A percentile compares a stretch with the other conserved stretches of the same genome.
Conservation (phyloP, 2,797 vertebrate species). For the Aplochiton taeniatus region DNA sequence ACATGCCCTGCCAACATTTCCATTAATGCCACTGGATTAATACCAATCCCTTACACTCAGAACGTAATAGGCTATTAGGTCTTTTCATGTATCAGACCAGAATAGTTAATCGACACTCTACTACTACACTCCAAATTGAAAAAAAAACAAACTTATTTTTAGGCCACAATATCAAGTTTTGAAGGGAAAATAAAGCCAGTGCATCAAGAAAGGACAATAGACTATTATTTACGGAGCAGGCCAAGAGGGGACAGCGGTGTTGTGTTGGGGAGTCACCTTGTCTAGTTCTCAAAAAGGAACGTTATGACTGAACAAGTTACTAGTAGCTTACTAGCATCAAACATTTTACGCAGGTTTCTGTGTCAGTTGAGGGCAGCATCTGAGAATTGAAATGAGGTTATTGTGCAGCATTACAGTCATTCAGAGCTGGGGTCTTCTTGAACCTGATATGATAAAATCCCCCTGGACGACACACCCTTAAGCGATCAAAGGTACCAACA, state of each 20-base stretch:
- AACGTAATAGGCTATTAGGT: no score
- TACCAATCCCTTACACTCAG: no score
- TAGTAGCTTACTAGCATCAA: slow-evolving; percentile 44
- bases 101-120: no score
- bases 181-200: no score
- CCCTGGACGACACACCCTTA: slow-evolving; percentile 47
- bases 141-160: no score
- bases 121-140: no score
- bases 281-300: slow-evolving; percentile 53
- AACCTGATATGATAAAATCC: slow-evolving; percentile 48
- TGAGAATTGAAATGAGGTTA: slow-evolving; percentile 29
- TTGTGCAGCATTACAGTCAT: slow-evolving; percentile 54
- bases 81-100: no score
- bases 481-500: no score
- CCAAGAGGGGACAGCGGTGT: background rate
- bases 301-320: slow-evolving; percentile 43
- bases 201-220: no score
- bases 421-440: slow-evolving; percentile 42
- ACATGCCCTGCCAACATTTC: no score
- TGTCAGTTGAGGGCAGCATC: slow-evolving; percentile 13
- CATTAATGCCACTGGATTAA: no score
- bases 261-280: slow-evolving; percentile 55
- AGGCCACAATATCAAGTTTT: no score
- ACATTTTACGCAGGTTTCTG: slow-evolving; percentile 20
- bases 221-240: background rate